Evolutionary conservation across 2,888 invertebrate genomes (phyloP).

Genomic region (Pseudanteris insignis): DNA sequence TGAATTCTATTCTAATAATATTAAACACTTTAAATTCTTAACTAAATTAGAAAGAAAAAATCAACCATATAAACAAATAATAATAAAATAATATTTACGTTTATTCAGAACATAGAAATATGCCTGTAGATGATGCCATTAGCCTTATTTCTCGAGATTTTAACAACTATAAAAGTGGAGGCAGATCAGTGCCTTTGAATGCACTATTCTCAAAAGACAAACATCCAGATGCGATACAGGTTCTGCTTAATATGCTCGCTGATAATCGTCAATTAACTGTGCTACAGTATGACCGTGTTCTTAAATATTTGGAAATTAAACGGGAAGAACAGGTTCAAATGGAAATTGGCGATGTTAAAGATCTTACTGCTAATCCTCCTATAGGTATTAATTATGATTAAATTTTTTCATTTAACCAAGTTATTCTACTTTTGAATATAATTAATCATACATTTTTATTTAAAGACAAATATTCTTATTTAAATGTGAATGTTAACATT

Average conservation of each 20-base stretch:
- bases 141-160: constrained; percentile 80
- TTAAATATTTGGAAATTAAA: constrained; percentile 78
- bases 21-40: too few relatives aligned
- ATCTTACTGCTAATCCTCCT: constrained; percentile 62
- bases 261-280: constrained; percentile 83
- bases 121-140: constrained; percentile 92
- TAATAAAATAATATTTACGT: too few relatives aligned
- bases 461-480: too few relatives aligned
- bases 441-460: constrained; percentile 1
- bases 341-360: constrained; percentile 77
- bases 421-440: too few relatives aligned
- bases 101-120: constrained; percentile 92
- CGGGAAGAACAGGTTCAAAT: constrained; percentile 78
- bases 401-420: too few relatives aligned
- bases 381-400: too few relatives aligned
- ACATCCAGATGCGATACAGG: constrained; percentile 64
- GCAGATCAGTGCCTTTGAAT: constrained; percentile 70
- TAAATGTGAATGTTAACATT: too few relatives aligned
- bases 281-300: constrained; percentile 80
- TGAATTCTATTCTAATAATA: too few relatives aligned
- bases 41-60: too few relatives aligned
- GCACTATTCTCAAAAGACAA: constrained; percentile 67
- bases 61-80: too few relatives aligned
- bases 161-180: constrained; percentile 70
- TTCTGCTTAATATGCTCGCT: constrained; percentile 78